Base-by-base conservation (phyloP, 2,797 vertebrate species). In the Sardinella longiceps region DNA sequence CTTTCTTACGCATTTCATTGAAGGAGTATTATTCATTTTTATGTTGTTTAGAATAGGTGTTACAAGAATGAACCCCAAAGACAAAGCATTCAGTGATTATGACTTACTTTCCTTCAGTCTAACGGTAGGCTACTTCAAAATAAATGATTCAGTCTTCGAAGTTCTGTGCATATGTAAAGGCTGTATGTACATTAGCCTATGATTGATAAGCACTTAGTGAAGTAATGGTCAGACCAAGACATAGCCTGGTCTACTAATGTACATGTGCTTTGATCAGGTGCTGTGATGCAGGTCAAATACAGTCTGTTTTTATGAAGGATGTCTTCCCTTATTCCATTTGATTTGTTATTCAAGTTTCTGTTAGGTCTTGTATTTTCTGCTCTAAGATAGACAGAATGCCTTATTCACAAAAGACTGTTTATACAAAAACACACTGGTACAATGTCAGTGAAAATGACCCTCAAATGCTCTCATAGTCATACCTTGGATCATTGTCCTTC, bases 141-240 rank as follows among this genome's bases (percentile, higher is more conserved):
- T 77, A 7, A 77, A 43, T 23, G 37, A 37, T 39, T 6, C 12
- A 43, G 23, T 20, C 37, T 77, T 23, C 18, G 70, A 23, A 43
- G 70, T 77, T 39, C 37, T 77, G 37, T 43, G 28, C 33, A 77
- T 77, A 43, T 43, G 37, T 77, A 77, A 77, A 23, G 70, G 70
- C 11, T n/a, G n/a, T 39, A 77, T 43, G 20, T 74, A 30, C 30
- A 20, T 77, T 77, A 77, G 18, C 37, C 5, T n/a, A 43, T 77
- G 28, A 77, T 20, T 77, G 39, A 77, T 77, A 37, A 33, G 43
- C 43, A 37, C 20, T 77, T 43, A 5, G 66, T 74, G 6, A 74
- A 18, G 70, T 20, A 7, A 20, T 77, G 33, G 37, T 77, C 33
- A 77, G 70, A 6, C 5, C 1, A 5, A 77, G 70, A 77, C 37